Evolutionary conservation across 2,888 invertebrate genomes (phyloP).

Genomic region (Gordius sp.): DNA sequence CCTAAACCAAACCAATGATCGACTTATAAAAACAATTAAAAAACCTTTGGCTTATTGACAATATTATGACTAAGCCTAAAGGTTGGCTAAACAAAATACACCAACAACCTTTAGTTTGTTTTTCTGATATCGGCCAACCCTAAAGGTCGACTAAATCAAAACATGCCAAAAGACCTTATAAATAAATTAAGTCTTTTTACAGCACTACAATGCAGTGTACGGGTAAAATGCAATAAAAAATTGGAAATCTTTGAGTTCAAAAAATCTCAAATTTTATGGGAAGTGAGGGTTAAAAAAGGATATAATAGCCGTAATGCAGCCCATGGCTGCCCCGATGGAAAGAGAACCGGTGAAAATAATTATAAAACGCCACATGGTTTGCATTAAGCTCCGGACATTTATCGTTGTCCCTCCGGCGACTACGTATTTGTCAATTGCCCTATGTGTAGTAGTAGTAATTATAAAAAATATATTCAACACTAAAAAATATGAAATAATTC

Average conservation of each 20-base stretch:
- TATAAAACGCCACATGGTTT: slow-evolving; percentile 60
- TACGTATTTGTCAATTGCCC: slow-evolving; percentile 10
- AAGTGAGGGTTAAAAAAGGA: slow-evolving; percentile 22
- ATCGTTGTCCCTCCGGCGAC: neutral
- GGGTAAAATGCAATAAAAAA: too few species aligned
- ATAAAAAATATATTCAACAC: slow-evolving; percentile 19
- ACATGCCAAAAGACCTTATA: too few species aligned
- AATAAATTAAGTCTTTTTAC: too few species aligned
- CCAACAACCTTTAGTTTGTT: too few species aligned
- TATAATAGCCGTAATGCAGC: slow-evolving; percentile 57
- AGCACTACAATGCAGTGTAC: too few species aligned
- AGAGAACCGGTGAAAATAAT: slow-evolving; percentile 95
- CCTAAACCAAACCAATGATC: too few species aligned
- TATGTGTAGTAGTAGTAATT: slow-evolving; percentile 21
- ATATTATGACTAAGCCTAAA: too few species aligned
- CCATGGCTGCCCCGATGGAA: slow-evolving; percentile 75
- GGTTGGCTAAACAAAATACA: too few species aligned
- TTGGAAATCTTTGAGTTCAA: neutral
- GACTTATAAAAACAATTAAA: too few species aligned
- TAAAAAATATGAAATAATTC: slow-evolving; percentile 1
- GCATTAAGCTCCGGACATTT: slow-evolving; percentile 30
- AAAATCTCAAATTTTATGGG: slow-evolving; percentile 16
- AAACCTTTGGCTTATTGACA: too few species aligned
- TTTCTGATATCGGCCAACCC: too few species aligned
- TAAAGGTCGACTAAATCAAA: too few species aligned